Conservation (phyloP, 2,888 invertebrate species). For the Hybos culiciformis region DNA sequence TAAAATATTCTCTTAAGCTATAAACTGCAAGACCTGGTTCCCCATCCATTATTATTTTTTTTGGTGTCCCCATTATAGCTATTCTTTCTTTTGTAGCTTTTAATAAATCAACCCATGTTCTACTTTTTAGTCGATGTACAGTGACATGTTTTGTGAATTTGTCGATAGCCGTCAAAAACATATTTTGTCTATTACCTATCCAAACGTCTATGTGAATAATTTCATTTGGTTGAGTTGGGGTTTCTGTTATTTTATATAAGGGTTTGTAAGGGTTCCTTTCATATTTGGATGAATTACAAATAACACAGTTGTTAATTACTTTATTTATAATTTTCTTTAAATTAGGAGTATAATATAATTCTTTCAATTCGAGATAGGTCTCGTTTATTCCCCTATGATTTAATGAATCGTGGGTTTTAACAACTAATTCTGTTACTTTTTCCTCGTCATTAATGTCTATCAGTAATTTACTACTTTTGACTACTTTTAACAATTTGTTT, state of each 20-base stretch:
- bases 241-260: constrained; percentile 4
- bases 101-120: constrained; percentile 9
- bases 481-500: constrained; percentile 7
- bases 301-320: constrained; percentile 8
- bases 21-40: no score
- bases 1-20: no score
- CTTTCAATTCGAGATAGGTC: constrained; percentile 6
- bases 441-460: constrained; percentile 6
- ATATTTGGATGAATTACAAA: constrained; percentile 6
- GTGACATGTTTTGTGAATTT: constrained; percentile 9
- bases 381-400: constrained; percentile 9
- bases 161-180: constrained; percentile 8
- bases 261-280: constrained; percentile 5
- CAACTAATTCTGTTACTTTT: constrained; percentile 2
- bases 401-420: constrained; percentile 1
- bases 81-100: constrained; percentile 8
- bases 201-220: constrained; percentile 7
- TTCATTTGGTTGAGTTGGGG: constrained; percentile 4
- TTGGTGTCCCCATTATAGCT: constrained; percentile 4
- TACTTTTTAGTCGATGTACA: constrained; percentile 5
- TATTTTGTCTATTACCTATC: constrained; percentile 4
- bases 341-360: constrained; percentile 7
- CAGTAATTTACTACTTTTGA: constrained; percentile 7
- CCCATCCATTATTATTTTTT: no score
- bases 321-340: constrained; percentile 4